Conservation (phyloP, 2,888 invertebrate species). For the Meliscaeva auricollis region DNA sequence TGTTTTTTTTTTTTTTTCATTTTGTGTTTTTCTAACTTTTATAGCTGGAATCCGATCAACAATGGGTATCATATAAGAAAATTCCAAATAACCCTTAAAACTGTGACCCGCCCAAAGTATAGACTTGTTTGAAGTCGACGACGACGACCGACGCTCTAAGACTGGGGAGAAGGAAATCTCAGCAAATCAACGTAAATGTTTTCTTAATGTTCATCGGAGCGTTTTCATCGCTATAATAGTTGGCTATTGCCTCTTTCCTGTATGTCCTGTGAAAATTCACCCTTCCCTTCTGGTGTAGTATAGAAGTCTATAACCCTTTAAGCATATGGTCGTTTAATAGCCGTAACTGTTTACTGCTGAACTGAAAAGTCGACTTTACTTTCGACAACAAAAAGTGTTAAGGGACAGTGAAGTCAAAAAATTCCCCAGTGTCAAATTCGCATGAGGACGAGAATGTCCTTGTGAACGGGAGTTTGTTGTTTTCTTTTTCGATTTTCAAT, state of each 20-base stretch:
- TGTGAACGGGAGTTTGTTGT: slow-evolving; percentile 19
- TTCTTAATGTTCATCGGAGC: slow-evolving; percentile 74
- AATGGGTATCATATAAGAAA: slow-evolving; percentile 68
- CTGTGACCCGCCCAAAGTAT: slow-evolving; percentile 34
- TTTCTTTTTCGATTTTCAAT: slow-evolving; percentile 29
- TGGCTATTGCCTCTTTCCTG: slow-evolving; percentile 47
- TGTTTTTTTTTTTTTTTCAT: slow-evolving; percentile 6
- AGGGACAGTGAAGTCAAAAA: slow-evolving; percentile 50
- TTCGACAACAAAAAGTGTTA: slow-evolving; percentile 10
- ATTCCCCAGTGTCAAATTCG: slow-evolving; percentile 73
- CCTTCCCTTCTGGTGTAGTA: slow-evolving; percentile 34
- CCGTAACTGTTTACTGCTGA: slow-evolving; percentile 74
- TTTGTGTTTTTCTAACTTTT: slow-evolving; percentile 9
- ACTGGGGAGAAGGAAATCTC: slow-evolving; percentile 49
- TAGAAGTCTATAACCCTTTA: slow-evolving; percentile 73
- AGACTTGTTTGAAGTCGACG: not conserved
- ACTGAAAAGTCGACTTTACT: slow-evolving; percentile 68
- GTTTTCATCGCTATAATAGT: slow-evolving; percentile 64
- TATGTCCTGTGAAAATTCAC: slow-evolving; percentile 40
- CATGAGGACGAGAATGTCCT: slow-evolving; percentile 65
- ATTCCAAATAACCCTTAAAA: slow-evolving; percentile 65
- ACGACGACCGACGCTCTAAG: not conserved
- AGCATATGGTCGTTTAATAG: slow-evolving; percentile 74
- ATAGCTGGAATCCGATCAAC: slow-evolving; percentile 47
- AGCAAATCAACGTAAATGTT: slow-evolving; percentile 73